phyloP scores from a whole-genome alignment of 2,113 vertebrate species.

The Gasterosteus nipponicus region DNA sequence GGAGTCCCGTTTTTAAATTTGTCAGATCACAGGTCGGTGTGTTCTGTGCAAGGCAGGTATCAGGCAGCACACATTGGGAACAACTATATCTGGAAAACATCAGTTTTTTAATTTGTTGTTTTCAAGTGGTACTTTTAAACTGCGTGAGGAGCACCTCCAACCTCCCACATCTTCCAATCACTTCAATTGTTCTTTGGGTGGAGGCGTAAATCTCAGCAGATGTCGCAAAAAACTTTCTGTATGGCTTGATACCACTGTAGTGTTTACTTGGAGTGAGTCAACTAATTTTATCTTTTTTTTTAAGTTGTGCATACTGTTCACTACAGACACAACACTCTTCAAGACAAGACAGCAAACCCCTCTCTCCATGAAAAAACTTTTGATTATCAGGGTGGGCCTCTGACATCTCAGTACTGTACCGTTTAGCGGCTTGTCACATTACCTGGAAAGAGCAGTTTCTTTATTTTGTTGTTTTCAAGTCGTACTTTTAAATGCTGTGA shows the following conservation, averaged over 20 bases:
- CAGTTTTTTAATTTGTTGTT: neutral
- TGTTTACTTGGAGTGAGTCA: neutral
- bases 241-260: neutral
- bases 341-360: too few species aligned
- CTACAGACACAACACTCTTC: conserved; percentile 53
- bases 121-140: neutral
- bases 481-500: too few species aligned
- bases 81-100: neutral
- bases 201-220: neutral
- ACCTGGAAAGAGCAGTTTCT: too few species aligned
- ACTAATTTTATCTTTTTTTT: neutral
- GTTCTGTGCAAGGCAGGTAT: too few species aligned
- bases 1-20: neutral
- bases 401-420: conserved; percentile 67
- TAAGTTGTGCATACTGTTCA: conserved; percentile 26
- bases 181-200: neutral
- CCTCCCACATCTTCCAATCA: too few species aligned
- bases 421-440: conserved; percentile 72
- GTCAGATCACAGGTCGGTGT: too few species aligned
- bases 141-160: too few species aligned
- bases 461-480: too few species aligned
- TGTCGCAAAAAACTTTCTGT: neutral
- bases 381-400: too few species aligned
- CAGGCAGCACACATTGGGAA: too few species aligned
- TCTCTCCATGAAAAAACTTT: too few species aligned